Evolutionary conservation across 2,113 vertebrate species (phyloP).

Genomic region (Centrocercus urophasianus): DNA sequence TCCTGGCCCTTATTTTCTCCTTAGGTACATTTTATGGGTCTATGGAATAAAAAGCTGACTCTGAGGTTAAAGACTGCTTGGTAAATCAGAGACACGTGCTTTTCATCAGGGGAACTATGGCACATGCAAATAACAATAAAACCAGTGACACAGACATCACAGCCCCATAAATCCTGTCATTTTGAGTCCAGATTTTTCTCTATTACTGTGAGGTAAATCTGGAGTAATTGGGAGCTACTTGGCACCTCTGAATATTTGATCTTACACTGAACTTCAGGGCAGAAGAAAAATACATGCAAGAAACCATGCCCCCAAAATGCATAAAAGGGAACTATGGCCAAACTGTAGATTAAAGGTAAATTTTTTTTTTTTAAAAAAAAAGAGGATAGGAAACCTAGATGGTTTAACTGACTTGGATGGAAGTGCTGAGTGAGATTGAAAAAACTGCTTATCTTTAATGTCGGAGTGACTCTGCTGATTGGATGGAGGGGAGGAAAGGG

Average conservation of each 20-base stretch:
- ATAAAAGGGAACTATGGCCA: neutral
- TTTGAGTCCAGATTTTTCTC: neutral
- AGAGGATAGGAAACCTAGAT: neutral
- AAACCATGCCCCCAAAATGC: neutral
- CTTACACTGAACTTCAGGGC: neutral
- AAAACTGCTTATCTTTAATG: neutral
- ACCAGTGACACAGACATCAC: neutral
- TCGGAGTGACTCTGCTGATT: neutral
- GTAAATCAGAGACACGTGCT: neutral
- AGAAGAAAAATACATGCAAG: neutral
- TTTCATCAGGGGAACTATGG: fast-evolving
- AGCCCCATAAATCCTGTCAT: neutral
- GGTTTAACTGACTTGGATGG: neutral
- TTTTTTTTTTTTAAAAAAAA: neutral
- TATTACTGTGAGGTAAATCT: neutral
- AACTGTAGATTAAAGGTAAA: neutral
- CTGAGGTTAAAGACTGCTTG: neutral
- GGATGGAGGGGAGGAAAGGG: neutral
- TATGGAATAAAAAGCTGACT: constrained; percentile 7
- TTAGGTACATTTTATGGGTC: constrained; percentile 2
- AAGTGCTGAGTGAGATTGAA: neutral
- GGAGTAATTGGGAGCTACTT: neutral
- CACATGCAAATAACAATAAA: constrained; percentile 16
- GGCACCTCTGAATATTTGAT: neutral
- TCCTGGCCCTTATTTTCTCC: neutral